These are phyloP conservation scores for Crocodylus rhombifer DNA, from an alignment of 2,797 vertebrate genomes.

Conservation along the genomic window DNA sequence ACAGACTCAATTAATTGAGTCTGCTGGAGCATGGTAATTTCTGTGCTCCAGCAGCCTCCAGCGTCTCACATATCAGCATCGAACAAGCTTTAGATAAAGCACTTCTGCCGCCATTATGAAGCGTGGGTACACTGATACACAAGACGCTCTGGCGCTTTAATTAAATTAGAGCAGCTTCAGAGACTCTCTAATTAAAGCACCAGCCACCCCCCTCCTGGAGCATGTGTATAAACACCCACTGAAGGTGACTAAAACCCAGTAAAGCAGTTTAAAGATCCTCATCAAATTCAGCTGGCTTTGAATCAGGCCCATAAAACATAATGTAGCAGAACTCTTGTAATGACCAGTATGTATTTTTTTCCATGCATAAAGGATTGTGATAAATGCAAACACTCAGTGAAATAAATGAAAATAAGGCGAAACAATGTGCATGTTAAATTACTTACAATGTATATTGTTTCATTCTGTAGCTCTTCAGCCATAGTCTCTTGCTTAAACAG, in stretches of 20 bases:
- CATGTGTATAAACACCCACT: too few species aligned
- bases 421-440: not conserved
- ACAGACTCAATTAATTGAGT: too few species aligned
- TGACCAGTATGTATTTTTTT: not conserved
- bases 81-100: too few species aligned
- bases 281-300: not conserved
- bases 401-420: not conserved
- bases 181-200: too few species aligned
- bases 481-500: constrained; percentile 87
- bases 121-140: too few species aligned
- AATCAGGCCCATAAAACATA: not conserved
- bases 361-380: not conserved
- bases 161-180: too few species aligned
- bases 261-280: not conserved
- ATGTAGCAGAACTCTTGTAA: not conserved
- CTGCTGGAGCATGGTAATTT: too few species aligned
- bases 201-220: too few species aligned
- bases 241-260: not conserved
- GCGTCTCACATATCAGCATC: too few species aligned
- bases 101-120: too few species aligned
- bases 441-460: constrained; percentile 96
- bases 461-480: constrained; percentile 75
- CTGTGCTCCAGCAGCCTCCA: too few species aligned
- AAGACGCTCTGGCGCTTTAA: too few species aligned
- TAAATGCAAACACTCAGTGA: not conserved